phyloP scores from a whole-genome alignment of 1,140 invertebrate species.

The Musca domestica region DNA sequence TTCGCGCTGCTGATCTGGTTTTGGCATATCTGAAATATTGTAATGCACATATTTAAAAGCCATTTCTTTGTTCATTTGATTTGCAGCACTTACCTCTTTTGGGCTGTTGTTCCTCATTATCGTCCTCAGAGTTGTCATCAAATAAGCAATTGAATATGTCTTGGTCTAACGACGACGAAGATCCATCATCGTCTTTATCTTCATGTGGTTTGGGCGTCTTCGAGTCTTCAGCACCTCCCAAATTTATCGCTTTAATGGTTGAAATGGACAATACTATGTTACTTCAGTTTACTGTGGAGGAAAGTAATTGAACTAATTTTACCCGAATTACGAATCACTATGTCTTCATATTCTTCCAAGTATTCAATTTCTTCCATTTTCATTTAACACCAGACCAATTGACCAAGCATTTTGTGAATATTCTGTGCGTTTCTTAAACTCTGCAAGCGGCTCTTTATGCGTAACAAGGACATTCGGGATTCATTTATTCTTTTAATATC shows the following conservation, averaged over 20 bases:
- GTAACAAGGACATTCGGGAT: too few species aligned
- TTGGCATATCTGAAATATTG: too few species aligned
- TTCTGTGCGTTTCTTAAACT: too few species aligned
- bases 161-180: conserved; percentile 27
- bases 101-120: not conserved
- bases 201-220: not conserved
- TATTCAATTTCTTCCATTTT: conserved; percentile 32
- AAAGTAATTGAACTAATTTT: too few species aligned
- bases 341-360: conserved; percentile 30
- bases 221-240: conserved; percentile 6
- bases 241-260: not conserved
- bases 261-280: not conserved
- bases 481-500: too few species aligned
- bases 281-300: too few species aligned
- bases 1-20: too few species aligned
- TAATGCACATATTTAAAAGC: too few species aligned
- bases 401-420: too few species aligned
- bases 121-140: conserved; percentile 27
- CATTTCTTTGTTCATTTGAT: too few species aligned
- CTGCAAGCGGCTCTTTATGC: too few species aligned
- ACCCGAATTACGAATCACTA: conserved; percentile 26
- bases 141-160: conserved; percentile 30
- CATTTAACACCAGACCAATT: too few species aligned
- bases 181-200: conserved; percentile 18
- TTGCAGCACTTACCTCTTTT: not conserved